A percentile compares a stretch with the other conserved stretches of the same genome.
Evolutionary conservation across 2,888 invertebrate species (phyloP).

Genomic region (Pachymerium ferrugineum): DNA sequence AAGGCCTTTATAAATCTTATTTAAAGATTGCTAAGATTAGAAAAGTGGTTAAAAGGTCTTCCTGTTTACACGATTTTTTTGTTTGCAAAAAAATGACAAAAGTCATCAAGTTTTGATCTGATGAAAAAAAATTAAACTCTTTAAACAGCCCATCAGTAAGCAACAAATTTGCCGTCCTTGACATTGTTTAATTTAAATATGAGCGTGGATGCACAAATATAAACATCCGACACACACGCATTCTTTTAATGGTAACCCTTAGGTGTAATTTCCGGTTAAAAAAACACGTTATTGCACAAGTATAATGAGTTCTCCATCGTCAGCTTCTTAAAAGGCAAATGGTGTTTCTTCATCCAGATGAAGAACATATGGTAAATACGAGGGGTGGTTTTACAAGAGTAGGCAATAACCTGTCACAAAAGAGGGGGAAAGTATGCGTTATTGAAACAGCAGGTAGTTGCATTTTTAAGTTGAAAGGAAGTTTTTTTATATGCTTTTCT

Average conservation of each 20-base stretch:
- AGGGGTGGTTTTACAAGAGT: background rate
- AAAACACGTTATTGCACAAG: too few relatives aligned
- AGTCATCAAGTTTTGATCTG: too few relatives aligned
- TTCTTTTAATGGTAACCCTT: too few relatives aligned
- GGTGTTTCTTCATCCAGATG: too few relatives aligned
- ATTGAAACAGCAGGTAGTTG: too few relatives aligned
- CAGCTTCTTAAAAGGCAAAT: too few relatives aligned
- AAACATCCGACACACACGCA: slow-evolving; percentile 9
- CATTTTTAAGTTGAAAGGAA: too few relatives aligned
- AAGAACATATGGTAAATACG: too few relatives aligned
- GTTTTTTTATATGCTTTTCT: background rate
- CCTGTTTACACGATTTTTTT: background rate
- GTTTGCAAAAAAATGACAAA: background rate
- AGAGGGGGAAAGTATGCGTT: too few relatives aligned
- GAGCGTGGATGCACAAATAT: background rate
- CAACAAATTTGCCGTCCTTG: background rate
- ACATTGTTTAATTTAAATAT: slow-evolving; percentile 11
- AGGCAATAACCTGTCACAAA: background rate
- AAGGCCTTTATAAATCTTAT: background rate
- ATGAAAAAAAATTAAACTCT: background rate
- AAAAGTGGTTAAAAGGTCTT: background rate
- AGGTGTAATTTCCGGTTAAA: too few relatives aligned
- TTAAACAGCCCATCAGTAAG: background rate
- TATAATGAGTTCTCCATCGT: too few relatives aligned
- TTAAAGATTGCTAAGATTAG: background rate